Base-by-base conservation (phyloP, 2,797 vertebrate species). In the Prunella strophiata region DNA sequence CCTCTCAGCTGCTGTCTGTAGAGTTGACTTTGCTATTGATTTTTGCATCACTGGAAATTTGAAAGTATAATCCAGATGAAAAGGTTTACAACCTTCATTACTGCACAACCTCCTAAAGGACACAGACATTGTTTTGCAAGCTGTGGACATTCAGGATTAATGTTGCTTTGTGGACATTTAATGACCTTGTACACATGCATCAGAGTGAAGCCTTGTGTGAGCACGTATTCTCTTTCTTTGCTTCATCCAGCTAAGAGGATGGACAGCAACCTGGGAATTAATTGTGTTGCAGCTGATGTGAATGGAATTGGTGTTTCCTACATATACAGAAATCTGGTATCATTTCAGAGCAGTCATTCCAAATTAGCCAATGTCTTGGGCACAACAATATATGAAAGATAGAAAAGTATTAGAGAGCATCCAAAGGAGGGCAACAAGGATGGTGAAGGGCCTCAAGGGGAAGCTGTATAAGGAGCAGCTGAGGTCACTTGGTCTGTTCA, bases 321-420 rank as follows among this genome's bases (percentile, higher is more conserved):
- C 11, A 3, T n/a, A 50, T 5, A n/a, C 7, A 51, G 40, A 76
- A 66, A 40, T 85, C 43, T 66, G 13, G 8, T 79, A 34, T 27
- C 0, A 3, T 40, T 61, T 92, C 38, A 65, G 23, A 78, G 22
- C 0, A 0, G 7, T 61, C 48, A 43, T 55, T 87, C 43, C 43
- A 72, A 70, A 79, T 48, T 43, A 73, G n/a, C 4, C 6, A 52
- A 27, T 42, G 8, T 51, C 55, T 72, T 54, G 21, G 21, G 55
- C 34, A 70, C 11, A 18, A 13, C 14, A 55, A 18, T 55, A 18
- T 15, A 22, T 26, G 54, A 29, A 59, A 67, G 19, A 51, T 32
- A 32, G 7, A 36, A 6, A 43, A 36, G 10, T 13, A 40, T 21
- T 54, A 21, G 40, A 45, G 19, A 25, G 6, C 48, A 25, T 47